Percentiles rank a stretch among this genome's conserved stretches.
These are phyloP conservation scores for Geopemphigus sp. DNA, from an alignment of 1,140 invertebrate genomes.

Conservation along the genomic window DNA sequence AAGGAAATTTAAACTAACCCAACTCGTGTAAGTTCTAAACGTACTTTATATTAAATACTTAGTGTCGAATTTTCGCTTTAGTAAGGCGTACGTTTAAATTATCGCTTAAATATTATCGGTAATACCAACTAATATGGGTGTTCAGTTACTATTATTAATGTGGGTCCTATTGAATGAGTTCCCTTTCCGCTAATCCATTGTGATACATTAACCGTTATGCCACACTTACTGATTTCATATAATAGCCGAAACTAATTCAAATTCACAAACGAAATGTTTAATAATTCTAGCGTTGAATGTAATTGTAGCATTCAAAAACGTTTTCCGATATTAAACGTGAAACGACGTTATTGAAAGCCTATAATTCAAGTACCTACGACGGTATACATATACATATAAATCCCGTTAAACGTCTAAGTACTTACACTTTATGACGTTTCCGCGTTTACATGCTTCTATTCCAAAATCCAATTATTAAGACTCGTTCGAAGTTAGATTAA, in stretches of 20 bases:
- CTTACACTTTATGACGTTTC: conserved; percentile 14
- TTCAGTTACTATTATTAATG: conserved; percentile 22
- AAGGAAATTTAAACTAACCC: too few relatives aligned
- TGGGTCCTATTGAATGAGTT: background rate
- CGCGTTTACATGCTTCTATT: background rate
- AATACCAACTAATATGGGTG: background rate
- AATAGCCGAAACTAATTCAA: background rate
- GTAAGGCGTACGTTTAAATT: background rate
- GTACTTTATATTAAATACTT: too few relatives aligned
- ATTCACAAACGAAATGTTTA: background rate
- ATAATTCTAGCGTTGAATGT: background rate
- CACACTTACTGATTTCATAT: background rate
- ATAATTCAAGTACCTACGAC: background rate
- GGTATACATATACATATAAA: background rate
- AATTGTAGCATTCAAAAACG: background rate
- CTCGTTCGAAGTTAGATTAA: background rate
- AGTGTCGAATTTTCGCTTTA: too few relatives aligned
- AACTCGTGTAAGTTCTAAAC: too few relatives aligned
- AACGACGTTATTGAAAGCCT: background rate
- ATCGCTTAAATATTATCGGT: background rate
- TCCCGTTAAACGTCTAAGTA: background rate
- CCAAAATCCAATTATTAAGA: background rate
- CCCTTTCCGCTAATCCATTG: background rate
- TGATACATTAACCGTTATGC: background rate
- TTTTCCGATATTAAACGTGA: background rate